Percentiles rank a stretch among this genome's conserved stretches.
Conservation (phyloP, 2,888 invertebrate genomes). For the Seira sanloemensis region DNA sequence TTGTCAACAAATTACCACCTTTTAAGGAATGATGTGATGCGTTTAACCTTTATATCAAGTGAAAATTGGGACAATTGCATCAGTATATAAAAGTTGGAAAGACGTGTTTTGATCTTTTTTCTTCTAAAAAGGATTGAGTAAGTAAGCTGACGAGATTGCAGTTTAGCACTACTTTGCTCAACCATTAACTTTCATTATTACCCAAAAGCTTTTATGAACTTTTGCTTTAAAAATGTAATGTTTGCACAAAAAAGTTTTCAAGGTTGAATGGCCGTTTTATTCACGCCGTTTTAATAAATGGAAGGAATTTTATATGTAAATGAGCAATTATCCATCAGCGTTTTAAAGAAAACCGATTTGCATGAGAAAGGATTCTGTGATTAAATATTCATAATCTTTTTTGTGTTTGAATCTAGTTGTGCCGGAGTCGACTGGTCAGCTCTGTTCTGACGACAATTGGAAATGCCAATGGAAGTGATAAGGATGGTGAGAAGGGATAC, state of each 20-base stretch:
- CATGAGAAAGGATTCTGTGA: too few species aligned
- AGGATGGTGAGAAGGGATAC: conserved; percentile 76
- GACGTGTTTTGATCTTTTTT: too few species aligned
- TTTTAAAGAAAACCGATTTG: too few species aligned
- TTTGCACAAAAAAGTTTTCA: too few species aligned
- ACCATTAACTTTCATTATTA: too few species aligned
- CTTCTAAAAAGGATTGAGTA: too few species aligned
- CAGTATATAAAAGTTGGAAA: conserved; percentile 10
- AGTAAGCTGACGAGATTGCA: too few species aligned
- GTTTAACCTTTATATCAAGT: conserved; percentile 49
- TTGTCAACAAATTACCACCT: conserved; percentile 63
- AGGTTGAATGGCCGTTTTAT: conserved; percentile 56
- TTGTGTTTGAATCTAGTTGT: conserved; percentile 51
- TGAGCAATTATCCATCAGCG: too few species aligned
- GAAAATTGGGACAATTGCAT: conserved; percentile 59
- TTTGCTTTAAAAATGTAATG: conserved; percentile 42
- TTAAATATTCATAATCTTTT: conserved; percentile 15
- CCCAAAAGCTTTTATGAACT: conserved; percentile 38
- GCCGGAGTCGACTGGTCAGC: conserved; percentile 68
- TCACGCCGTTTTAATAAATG: neutral
- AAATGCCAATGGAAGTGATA: conserved; percentile 77
- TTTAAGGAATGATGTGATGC: conserved; percentile 48
- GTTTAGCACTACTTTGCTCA: too few species aligned
- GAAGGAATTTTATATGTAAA: too few species aligned
- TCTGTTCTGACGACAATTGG: conserved; percentile 76